Evolutionary conservation across 2,888 invertebrate genomes (phyloP).

Genomic region (Hyppa rectilinea): DNA sequence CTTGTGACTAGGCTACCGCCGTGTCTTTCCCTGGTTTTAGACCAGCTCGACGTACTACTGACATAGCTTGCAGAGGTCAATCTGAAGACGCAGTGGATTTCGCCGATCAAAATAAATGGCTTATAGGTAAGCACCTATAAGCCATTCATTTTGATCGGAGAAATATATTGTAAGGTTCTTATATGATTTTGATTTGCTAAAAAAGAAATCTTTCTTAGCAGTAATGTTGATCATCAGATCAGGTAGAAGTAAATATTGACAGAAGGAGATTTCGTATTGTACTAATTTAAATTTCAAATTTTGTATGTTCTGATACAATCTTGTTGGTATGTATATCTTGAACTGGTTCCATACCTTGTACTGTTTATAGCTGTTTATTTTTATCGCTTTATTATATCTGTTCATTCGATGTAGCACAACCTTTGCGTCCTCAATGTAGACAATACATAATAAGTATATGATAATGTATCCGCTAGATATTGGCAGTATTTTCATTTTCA

Average conservation of each 20-base stretch:
- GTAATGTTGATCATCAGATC: no score
- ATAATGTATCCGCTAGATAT: conserved; percentile 35
- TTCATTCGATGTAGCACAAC: conserved; percentile 4
- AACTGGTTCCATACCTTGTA: background rate
- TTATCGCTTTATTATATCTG: conserved; percentile 1
- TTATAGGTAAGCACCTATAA: no score
- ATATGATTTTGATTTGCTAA: background rate
- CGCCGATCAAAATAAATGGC: no score
- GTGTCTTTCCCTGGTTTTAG: no score
- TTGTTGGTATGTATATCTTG: background rate
- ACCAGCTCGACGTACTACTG: no score
- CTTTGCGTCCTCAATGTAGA: conserved; percentile 49
- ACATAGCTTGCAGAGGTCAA: background rate
- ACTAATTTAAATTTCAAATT: background rate
- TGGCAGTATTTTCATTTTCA: conserved; percentile 43
- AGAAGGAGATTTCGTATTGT: background rate
- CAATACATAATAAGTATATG: conserved; percentile 39
- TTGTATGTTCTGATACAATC: background rate
- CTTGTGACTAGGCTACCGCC: no score
- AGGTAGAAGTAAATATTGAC: background rate
- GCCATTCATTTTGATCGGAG: background rate
- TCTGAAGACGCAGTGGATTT: background rate
- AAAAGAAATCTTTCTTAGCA: background rate
- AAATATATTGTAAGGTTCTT: no score
- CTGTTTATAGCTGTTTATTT: background rate